A percentile compares a stretch with the other conserved stretches of the same genome.
Conservation (phyloP, 2,797 vertebrate genomes). For the Myotis daubentonii region DNA sequence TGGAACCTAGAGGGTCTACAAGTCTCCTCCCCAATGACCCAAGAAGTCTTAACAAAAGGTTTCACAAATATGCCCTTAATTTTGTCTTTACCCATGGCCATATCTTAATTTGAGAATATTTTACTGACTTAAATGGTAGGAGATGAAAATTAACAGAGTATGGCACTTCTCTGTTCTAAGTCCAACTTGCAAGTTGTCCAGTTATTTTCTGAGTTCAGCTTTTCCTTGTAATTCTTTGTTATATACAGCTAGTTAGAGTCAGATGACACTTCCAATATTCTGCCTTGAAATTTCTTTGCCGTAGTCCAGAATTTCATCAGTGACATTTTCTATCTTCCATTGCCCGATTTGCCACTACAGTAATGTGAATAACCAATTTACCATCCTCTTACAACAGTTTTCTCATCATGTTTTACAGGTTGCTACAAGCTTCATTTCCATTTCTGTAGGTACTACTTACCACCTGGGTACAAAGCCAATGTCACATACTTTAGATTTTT, state of each 20-base stretch:
- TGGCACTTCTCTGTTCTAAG: not conserved
- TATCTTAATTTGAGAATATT: slow-evolving; percentile 12
- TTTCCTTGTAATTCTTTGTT: not conserved
- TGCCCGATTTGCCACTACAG: not conserved
- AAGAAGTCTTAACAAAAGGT: not conserved
- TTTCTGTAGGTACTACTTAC: not conserved
- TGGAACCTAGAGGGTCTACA: not conserved
- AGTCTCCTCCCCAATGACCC: not conserved
- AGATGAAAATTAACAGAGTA: not conserved
- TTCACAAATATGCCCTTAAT: not conserved
- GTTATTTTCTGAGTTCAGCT: slow-evolving; percentile 13
- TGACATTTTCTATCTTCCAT: not conserved
- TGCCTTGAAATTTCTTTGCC: not conserved
- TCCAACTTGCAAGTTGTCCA: not conserved
- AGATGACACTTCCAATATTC: not conserved
- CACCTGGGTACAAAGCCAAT: not conserved
- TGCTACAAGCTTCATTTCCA: not conserved
- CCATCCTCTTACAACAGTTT: not conserved
- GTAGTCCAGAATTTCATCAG: not conserved
- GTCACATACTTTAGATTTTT: not conserved
- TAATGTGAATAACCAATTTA: not conserved
- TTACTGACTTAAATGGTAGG: not conserved
- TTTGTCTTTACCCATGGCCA: not conserved
- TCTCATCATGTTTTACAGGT: not conserved
- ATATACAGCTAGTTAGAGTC: not conserved